phyloP scores from a whole-genome alignment of 2,113 vertebrate species.

The Tauraco erythrolophus region DNA sequence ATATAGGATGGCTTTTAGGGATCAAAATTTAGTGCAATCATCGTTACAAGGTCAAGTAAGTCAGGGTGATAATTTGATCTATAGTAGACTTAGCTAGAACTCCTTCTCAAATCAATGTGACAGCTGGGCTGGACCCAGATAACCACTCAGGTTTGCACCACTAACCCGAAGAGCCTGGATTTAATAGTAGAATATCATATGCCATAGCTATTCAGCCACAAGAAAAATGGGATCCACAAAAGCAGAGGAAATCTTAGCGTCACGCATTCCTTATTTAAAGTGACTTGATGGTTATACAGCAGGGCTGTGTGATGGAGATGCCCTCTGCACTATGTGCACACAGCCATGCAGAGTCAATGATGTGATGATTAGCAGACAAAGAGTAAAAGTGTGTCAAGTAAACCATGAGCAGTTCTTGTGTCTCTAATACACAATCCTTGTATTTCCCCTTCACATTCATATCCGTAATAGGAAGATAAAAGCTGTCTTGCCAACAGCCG shows the following conservation, averaged over 20 bases:
- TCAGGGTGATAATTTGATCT: not conserved
- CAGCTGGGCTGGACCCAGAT: not conserved
- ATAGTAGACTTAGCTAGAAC: not conserved
- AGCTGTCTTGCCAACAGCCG: not conserved
- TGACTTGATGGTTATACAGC: accelerated
- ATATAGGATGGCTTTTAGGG: not conserved
- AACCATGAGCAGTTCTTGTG: not conserved
- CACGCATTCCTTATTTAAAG: not conserved
- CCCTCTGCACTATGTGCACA: accelerated
- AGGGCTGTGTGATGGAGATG: not conserved
- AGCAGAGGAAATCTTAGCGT: not conserved
- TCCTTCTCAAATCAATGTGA: not conserved
- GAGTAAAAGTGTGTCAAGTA: not conserved
- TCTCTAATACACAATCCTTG: not conserved
- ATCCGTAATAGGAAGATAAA: not conserved
- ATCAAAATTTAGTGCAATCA: not conserved
- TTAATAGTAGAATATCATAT: not conserved
- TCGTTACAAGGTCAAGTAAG: not conserved
- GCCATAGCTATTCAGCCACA: not conserved
- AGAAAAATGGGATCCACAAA: not conserved
- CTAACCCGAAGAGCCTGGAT: not conserved
- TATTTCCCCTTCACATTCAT: not conserved
- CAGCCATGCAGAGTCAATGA: not conserved
- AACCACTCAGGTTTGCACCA: not conserved
- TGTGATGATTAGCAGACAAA: not conserved